Conservation (phyloP, 1,140 invertebrate genomes). For the Drosophila tropicalis region DNA sequence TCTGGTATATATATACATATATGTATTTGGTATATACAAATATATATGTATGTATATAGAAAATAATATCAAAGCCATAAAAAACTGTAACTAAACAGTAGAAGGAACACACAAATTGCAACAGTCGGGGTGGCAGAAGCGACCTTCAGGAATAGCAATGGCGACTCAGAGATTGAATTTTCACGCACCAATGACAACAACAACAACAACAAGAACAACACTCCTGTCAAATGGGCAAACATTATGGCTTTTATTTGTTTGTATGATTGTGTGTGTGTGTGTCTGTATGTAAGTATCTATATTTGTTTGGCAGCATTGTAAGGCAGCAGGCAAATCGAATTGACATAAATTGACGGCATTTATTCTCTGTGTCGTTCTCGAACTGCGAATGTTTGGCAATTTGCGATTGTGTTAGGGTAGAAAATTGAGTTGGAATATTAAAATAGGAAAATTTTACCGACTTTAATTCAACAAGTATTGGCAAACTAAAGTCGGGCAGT, state of each 20-base stretch:
- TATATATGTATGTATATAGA: slow-evolving; percentile 12
- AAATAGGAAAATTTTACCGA: neutral
- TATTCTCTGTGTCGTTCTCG: slow-evolving; percentile 29
- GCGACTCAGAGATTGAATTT: slow-evolving; percentile 71
- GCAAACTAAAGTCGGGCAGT: neutral
- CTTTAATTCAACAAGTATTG: neutral
- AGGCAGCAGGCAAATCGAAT: slow-evolving; percentile 62
- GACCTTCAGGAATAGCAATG: slow-evolving; percentile 30
- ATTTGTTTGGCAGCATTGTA: slow-evolving; percentile 5
- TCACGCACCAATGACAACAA: slow-evolving; percentile 60
- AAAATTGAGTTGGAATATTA: slow-evolving; percentile 1
- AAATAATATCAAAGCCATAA: slow-evolving; percentile 54
- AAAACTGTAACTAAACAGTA: slow-evolving; percentile 70
- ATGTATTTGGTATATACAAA: neutral
- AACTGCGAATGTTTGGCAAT: slow-evolving; percentile 16
- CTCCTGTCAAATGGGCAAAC: slow-evolving; percentile 63
- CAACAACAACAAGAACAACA: slow-evolving; percentile 25
- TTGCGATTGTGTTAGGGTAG: slow-evolving; percentile 8
- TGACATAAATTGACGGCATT: slow-evolving; percentile 71
- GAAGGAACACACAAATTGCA: slow-evolving; percentile 73
- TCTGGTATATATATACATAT: neutral
- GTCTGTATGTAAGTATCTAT: slow-evolving; percentile 9
- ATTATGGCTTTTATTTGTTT: slow-evolving; percentile 53
- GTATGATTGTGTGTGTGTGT: slow-evolving; percentile 12
- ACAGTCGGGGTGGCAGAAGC: slow-evolving; percentile 28